Base-by-base conservation (phyloP, 2,113 vertebrate species). In the Boulengeromyrus knoepffleri region DNA sequence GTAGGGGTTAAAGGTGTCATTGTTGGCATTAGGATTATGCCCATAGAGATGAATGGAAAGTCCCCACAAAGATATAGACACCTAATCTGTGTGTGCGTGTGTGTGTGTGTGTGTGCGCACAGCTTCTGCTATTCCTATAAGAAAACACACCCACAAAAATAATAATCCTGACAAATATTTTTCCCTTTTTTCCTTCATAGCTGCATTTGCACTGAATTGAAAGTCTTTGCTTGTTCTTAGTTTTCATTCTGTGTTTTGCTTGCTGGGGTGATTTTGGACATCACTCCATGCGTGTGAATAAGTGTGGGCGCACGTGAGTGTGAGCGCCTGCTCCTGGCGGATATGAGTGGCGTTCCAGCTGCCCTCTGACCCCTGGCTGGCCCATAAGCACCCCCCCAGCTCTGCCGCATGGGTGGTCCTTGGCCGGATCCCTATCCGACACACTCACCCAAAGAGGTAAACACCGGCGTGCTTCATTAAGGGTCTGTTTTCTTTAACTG, bases 341-440 rank as follows among this genome's bases (percentile, higher is more conserved):
- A 50, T 45, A n/a, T 87, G 89, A 66, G 70, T 24, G 19, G 87
- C 21, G 45, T 36, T 39, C 42, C n/a, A 39, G 56, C 12, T 90
- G 56, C 86, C 17, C 42, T 17, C 83, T 24, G 39, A 42, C 80
- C n/a, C 50, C 52, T 12, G 21, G 36, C 45, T 17, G 31, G 6
- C 70, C 70, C 77, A 39, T 21, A 1, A 24, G 45, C 4, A 12
- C 17, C 46, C 36, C 45, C 27, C 66, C 46, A 1, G 5, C 42
- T 0, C 50, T 31, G 17, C 87, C 52, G 15, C 15, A 74, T 88
- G 90, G 90, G 90, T 90, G 90, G 90, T 90, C 87, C 50, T 39
- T 58, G 50, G 36, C 42, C 39, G 56, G 42, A 77, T 45, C 49
- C 31, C 58, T 24, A 45, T 45, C 7, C 13, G 21, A 42, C 66